A percentile compares a stretch with the other conserved stretches of the same genome.
Evolutionary conservation across 2,888 invertebrate species (phyloP).

Genomic region (Epirrhoe tristata): DNA sequence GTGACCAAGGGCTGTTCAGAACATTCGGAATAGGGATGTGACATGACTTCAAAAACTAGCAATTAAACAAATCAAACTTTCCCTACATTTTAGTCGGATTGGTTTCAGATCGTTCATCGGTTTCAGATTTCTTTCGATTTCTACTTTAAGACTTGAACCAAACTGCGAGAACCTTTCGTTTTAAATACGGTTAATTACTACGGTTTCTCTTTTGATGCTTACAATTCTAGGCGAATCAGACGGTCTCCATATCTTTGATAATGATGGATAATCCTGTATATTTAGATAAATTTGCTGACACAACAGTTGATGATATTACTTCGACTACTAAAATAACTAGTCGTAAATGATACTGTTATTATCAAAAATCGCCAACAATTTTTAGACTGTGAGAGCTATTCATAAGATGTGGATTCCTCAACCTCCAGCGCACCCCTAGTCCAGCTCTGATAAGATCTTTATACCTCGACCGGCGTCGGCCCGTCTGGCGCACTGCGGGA

Average conservation of each 20-base stretch:
- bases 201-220: too few species aligned
- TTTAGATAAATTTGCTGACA: too few species aligned
- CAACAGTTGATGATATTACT: too few species aligned
- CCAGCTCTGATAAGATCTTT: conserved; percentile 44
- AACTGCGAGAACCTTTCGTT: not conserved
- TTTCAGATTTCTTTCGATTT: too few species aligned
- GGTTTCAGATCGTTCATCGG: too few species aligned
- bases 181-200: not conserved
- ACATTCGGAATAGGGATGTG: conserved; percentile 16
- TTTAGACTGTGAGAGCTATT: not conserved
- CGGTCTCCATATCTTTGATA: too few species aligned
- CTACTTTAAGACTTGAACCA: not conserved
- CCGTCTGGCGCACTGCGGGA: conserved; percentile 44
- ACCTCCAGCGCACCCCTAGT: conserved; percentile 10
- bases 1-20: conserved; percentile 19
- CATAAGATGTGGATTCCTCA: not conserved
- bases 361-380: not conserved
- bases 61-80: too few species aligned
- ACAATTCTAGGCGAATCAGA: too few species aligned
- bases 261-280: too few species aligned
- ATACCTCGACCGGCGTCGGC: conserved; percentile 42
- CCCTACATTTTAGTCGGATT: too few species aligned
- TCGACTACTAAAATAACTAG: too few species aligned
- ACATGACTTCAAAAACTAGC: not conserved
- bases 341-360: too few species aligned